phyloP scores from a whole-genome alignment of 2,888 invertebrate species.

The Tridacna crocea region DNA sequence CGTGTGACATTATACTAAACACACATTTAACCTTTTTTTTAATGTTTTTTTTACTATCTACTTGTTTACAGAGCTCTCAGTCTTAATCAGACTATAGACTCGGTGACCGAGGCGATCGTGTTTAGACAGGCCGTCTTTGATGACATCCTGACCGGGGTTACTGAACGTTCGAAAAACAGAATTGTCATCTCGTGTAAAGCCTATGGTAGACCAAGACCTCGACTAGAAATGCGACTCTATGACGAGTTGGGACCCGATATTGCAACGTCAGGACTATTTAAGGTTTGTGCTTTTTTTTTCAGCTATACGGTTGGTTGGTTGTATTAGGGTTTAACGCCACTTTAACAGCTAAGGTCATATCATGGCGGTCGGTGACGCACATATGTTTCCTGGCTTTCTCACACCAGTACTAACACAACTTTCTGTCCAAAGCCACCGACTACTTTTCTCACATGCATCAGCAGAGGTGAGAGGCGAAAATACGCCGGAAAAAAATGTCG shows the following conservation, averaged over 20 bases:
- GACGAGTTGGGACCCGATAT: conserved; percentile 54
- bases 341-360: too few relatives aligned
- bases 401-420: too few relatives aligned
- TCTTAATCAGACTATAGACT: conserved; percentile 47
- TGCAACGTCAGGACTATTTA: conserved; percentile 38
- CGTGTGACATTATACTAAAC: not conserved
- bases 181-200: conserved; percentile 53
- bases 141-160: conserved; percentile 37
- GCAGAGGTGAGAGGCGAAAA: too few relatives aligned
- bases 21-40: not conserved
- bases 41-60: too few relatives aligned
- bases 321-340: too few relatives aligned
- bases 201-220: conserved; percentile 43
- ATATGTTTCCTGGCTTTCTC: too few relatives aligned
- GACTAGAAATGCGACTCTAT: conserved; percentile 46
- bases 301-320: too few relatives aligned
- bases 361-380: too few relatives aligned
- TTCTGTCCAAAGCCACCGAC: too few relatives aligned
- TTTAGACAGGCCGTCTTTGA: conserved; percentile 43
- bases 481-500: too few relatives aligned
- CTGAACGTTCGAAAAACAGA: conserved; percentile 29
- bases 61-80: conserved; percentile 35
- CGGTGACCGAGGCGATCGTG: conserved; percentile 48
- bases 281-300: conserved; percentile 34
- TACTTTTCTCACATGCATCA: too few relatives aligned